Evolutionary conservation across 2,113 vertebrate genomes (phyloP).

Genomic region (Triplophysa siluroides): DNA sequence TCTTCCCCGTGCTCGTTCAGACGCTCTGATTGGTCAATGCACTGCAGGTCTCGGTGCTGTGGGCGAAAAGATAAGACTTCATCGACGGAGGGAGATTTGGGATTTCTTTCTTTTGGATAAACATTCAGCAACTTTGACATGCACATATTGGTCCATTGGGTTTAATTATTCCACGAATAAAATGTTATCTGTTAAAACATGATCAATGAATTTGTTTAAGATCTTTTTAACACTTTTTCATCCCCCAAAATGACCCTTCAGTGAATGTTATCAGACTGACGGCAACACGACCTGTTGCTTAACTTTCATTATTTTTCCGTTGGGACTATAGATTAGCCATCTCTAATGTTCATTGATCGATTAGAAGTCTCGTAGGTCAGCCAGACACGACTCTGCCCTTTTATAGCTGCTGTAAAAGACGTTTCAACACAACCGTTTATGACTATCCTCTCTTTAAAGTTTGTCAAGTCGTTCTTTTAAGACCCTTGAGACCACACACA

Average conservation of each 20-base stretch:
- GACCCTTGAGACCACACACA: conserved; percentile 6
- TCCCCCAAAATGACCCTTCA: not conserved
- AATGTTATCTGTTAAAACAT: not conserved
- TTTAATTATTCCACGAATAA: not conserved
- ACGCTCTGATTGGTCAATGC: conserved; percentile 79
- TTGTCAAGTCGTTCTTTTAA: conserved; percentile 25
- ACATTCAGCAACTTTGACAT: not conserved
- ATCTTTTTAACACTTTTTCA: not conserved
- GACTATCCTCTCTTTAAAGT: conserved; percentile 15
- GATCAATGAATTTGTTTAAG: not conserved
- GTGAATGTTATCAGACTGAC: not conserved
- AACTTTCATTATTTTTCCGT: not conserved
- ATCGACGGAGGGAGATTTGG: too few species aligned
- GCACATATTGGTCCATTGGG: not conserved
- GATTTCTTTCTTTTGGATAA: not conserved
- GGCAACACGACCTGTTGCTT: conserved; percentile 10
- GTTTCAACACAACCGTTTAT: conserved; percentile 5
- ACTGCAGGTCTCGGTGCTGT: conserved; percentile 12
- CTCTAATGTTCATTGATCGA: conserved; percentile 16
- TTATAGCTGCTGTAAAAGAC: conserved; percentile 38
- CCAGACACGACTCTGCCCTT: not conserved
- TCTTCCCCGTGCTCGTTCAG: conserved; percentile 91
- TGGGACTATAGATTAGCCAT: conserved; percentile 11
- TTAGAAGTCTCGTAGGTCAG: conserved; percentile 3
- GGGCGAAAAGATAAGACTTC: not conserved